Evolutionary conservation across 2,797 vertebrate species (phyloP).

Genomic region (Pangasius larnaudii): DNA sequence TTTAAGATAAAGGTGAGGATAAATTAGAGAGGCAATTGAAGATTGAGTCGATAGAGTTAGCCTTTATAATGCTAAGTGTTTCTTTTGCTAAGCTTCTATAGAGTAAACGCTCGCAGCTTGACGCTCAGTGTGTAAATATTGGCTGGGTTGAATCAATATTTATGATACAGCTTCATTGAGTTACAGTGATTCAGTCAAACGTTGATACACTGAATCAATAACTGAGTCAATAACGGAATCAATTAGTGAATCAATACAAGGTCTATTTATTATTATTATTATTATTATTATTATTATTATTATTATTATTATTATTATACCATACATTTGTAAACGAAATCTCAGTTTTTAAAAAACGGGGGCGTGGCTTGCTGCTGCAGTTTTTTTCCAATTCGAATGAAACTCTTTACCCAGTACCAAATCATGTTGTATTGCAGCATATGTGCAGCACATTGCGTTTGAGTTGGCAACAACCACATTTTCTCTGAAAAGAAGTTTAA

Average conservation of each 20-base stretch:
- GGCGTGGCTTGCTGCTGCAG: not conserved
- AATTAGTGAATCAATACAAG: not conserved
- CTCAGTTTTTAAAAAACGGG: not conserved
- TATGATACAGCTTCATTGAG: slow-evolving; percentile 10
- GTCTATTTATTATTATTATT: not conserved
- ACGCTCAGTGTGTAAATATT: not conserved
- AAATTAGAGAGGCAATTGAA: not conserved
- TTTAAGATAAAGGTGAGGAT: slow-evolving; percentile 5
- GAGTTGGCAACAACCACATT: not conserved
- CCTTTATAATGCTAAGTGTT: slow-evolving; percentile 4
- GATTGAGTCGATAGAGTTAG: not conserved
- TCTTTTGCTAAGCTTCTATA: not conserved
- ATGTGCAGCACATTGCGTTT: not conserved
- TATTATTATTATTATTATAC: not conserved
- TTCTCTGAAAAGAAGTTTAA: slow-evolving; percentile 12
- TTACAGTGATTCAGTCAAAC: not conserved
- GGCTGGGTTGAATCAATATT: slow-evolving; percentile 4
- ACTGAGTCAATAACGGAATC: not conserved
- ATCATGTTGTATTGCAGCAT: not conserved
- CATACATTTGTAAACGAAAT: not conserved
- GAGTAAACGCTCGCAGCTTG: not conserved
- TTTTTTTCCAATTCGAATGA: not conserved
- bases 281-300: not conserved
- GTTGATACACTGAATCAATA: not conserved
- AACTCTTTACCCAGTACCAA: not conserved